These are phyloP conservation scores for Oedothorax gibbosus DNA, from an alignment of 1,140 invertebrate species.

Conservation along the genomic window DNA sequence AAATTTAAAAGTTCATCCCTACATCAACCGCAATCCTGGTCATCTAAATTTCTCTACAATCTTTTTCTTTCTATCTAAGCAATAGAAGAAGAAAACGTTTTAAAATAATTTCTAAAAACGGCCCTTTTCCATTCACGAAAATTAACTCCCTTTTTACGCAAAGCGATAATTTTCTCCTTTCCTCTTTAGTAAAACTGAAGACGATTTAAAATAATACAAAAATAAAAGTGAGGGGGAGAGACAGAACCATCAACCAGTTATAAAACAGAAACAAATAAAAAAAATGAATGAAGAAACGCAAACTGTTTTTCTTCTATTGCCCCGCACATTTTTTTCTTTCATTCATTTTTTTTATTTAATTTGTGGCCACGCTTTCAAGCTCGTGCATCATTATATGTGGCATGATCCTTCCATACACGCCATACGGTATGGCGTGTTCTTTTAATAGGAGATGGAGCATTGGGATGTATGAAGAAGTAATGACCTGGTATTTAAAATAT, in stretches of 20 bases:
- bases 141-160: constrained; percentile 36
- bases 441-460: constrained; percentile 41
- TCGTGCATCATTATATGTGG: constrained; percentile 51
- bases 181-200: constrained; percentile 40
- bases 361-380: constrained; percentile 43
- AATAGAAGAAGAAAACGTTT: constrained; percentile 21
- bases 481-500: too few relatives aligned
- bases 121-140: constrained; percentile 50
- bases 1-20: background rate
- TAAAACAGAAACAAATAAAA: constrained; percentile 20
- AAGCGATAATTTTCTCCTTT: constrained; percentile 24
- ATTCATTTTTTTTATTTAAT: constrained; percentile 56
- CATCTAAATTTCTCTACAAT: too few relatives aligned
- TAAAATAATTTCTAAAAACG: constrained; percentile 51
- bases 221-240: constrained; percentile 9
- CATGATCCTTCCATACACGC: constrained; percentile 34
- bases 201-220: constrained; percentile 11
- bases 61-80: background rate
- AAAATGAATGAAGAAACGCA: constrained; percentile 44
- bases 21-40: background rate
- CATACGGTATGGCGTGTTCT: constrained; percentile 10
- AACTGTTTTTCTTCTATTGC: constrained; percentile 54
- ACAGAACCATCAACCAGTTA: constrained; percentile 43
- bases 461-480: too few relatives aligned
- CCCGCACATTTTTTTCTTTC: constrained; percentile 9